Conservation (phyloP, 2,113 vertebrate species). For the Lycocorax pyrrhopterus region DNA sequence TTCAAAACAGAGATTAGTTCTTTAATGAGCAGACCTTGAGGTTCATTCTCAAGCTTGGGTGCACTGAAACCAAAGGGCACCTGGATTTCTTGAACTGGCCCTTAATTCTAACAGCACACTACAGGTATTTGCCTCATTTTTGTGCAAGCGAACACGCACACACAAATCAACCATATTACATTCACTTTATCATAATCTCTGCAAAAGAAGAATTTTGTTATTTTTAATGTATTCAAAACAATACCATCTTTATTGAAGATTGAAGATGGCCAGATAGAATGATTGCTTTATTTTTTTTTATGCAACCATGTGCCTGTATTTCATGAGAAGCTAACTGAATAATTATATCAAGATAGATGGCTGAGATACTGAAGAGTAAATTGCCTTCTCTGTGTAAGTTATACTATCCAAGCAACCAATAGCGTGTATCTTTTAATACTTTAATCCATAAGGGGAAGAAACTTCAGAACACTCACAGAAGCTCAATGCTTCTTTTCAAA, state of each 20-base stretch:
- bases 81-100: background rate
- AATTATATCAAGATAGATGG: background rate
- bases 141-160: background rate
- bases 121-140: background rate
- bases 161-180: background rate
- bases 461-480: background rate
- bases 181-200: background rate
- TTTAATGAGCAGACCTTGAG: background rate
- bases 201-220: background rate
- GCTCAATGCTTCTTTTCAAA: background rate
- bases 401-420: background rate
- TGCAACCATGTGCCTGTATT: background rate
- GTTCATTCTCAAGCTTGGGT: background rate
- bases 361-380: background rate
- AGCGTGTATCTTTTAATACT: background rate
- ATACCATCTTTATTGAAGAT: background rate
- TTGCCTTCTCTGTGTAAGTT: background rate
- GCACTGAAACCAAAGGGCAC: background rate
- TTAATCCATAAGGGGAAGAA: background rate
- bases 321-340: background rate
- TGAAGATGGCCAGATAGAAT: background rate
- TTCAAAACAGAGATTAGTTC: background rate
- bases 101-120: background rate
- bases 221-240: background rate
- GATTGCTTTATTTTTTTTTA: background rate